Conservation (phyloP, 1,140 invertebrate genomes). For the Drosophila baimaii region DNA sequence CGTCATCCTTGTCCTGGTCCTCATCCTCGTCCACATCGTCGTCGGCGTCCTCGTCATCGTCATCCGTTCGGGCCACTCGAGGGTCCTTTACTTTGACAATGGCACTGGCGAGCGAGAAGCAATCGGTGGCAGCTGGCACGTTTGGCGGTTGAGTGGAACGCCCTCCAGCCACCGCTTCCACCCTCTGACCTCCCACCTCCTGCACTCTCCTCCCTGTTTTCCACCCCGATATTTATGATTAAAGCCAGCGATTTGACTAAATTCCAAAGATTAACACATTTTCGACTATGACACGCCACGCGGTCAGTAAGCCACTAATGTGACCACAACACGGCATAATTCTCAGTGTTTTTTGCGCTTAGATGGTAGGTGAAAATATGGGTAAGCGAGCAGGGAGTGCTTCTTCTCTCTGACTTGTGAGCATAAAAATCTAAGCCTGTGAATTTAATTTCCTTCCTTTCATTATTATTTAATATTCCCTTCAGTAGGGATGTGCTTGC, state of each 20-base stretch:
- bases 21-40: conserved; percentile 15
- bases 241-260: conserved; percentile 71
- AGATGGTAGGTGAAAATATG: background rate
- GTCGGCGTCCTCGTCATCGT: conserved; percentile 11
- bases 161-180: conserved; percentile 3
- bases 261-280: conserved; percentile 77
- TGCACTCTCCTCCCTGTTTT: background rate
- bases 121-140: conserved; percentile 74
- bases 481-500: background rate
- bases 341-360: conserved; percentile 1
- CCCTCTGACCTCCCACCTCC: conserved; percentile 1
- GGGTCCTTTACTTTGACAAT: conserved; percentile 66
- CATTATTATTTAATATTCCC: conserved; percentile 7
- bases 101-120: conserved; percentile 45
- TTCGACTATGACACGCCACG: conserved; percentile 66
- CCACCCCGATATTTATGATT: conserved; percentile 63
- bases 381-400: conserved; percentile 1
- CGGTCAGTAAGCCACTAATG: conserved; percentile 46
- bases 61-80: conserved; percentile 59
- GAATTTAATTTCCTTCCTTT: conserved; percentile 7
- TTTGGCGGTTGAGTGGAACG: conserved; percentile 67
- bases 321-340: conserved; percentile 49
- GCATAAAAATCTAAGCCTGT: background rate
- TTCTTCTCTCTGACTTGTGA: background rate
- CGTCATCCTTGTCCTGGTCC: conserved; percentile 29